Conservation (phyloP, 2,888 invertebrate species). For the Tenthredo scrophulariae region DNA sequence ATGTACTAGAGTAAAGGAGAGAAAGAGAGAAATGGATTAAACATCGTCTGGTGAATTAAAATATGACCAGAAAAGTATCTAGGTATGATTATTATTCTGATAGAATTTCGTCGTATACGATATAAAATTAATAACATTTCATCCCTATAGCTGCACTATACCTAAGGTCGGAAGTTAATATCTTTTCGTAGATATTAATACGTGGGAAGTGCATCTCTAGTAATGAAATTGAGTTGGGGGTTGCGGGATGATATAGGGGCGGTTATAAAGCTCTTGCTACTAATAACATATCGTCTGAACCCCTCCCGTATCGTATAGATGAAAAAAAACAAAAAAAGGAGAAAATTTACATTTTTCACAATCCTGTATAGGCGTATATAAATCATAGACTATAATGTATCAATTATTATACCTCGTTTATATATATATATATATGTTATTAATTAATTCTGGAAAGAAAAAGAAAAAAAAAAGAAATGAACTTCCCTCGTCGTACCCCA, state of each 20-base stretch:
- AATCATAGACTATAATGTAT: neutral
- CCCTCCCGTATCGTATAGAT: neutral
- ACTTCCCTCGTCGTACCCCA: neutral
- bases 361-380: neutral
- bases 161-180: conserved; percentile 75
- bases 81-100: neutral
- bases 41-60: neutral
- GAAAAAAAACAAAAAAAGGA: neutral
- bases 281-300: conserved; percentile 15
- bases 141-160: conserved; percentile 64
- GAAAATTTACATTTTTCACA: neutral
- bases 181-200: conserved; percentile 74
- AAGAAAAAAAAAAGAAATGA: neutral
- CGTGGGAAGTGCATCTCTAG: conserved; percentile 71
- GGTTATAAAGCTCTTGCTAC: conserved; percentile 67
- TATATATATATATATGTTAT: neutral
- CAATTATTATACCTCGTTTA: neutral
- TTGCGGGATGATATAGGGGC: conserved; percentile 69
- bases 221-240: conserved; percentile 71
- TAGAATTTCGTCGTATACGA: neutral
- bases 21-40: neutral
- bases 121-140: conserved; percentile 75
- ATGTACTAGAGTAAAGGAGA: neutral
- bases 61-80: neutral
- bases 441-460: neutral